Percentiles rank a stretch among this genome's conserved stretches.
Evolutionary conservation across 2,888 invertebrate genomes (phyloP).

Genomic region (Agriotes lineatus): DNA sequence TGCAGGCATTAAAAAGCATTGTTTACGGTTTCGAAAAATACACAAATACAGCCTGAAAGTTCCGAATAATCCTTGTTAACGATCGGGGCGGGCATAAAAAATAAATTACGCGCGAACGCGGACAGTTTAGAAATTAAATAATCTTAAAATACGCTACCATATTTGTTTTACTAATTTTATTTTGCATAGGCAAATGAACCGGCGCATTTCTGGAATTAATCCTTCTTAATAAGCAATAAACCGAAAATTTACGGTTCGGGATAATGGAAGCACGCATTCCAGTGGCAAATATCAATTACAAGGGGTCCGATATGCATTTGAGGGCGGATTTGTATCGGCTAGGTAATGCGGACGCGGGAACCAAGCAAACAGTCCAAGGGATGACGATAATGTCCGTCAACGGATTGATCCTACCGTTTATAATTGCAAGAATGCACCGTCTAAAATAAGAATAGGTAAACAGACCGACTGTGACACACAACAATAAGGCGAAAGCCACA

Average conservation of each 20-base stretch:
- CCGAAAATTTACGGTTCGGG: conserved; percentile 32
- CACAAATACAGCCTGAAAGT: conserved; percentile 26
- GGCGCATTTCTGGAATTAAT: conserved; percentile 37
- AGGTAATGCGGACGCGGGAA: not conserved
- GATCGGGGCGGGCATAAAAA: conserved; percentile 16
- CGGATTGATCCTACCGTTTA: conserved; percentile 44
- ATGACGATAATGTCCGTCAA: conserved; percentile 13
- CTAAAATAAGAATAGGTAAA: conserved; percentile 45
- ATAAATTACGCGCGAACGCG: conserved; percentile 24
- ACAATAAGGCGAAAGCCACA: conserved; percentile 42
- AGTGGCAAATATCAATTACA: conserved; percentile 46
- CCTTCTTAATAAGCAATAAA: conserved; percentile 40
- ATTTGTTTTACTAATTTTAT: conserved; percentile 53
- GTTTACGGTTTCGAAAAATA: conserved; percentile 37
- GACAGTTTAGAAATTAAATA: conserved; percentile 41
- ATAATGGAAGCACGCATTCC: conserved; percentile 39
- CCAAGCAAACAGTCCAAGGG: not conserved
- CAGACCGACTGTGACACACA: conserved; percentile 44
- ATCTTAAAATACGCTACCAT: conserved; percentile 49
- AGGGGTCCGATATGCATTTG: not conserved
- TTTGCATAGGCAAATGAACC: conserved; percentile 44
- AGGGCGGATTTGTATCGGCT: not conserved
- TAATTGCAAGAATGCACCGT: conserved; percentile 35
- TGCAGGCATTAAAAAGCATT: conserved; percentile 29
- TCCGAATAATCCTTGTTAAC: conserved; percentile 33